These are phyloP conservation scores for Ruditapes philippinarum DNA, from an alignment of 1,140 invertebrate species.

Conservation along the genomic window DNA sequence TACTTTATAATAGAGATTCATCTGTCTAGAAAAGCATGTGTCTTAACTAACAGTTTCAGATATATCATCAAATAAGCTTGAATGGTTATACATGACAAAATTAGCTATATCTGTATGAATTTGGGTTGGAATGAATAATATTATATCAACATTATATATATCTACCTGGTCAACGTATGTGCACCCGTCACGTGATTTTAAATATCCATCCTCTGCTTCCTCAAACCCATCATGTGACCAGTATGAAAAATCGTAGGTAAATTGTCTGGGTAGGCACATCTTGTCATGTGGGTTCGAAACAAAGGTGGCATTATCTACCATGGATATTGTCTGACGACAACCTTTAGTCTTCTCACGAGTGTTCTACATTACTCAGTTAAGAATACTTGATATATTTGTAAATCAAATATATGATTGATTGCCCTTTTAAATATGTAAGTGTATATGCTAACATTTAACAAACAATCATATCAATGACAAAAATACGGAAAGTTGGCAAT, in stretches of 20 bases:
- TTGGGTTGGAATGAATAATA: too few relatives aligned
- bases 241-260: constrained; percentile 89
- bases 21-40: too few relatives aligned
- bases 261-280: constrained; percentile 86
- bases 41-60: too few relatives aligned
- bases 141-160: too few relatives aligned
- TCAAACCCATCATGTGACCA: constrained; percentile 90
- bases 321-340: constrained; percentile 87
- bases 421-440: not conserved
- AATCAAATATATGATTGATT: not conserved
- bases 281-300: constrained; percentile 88
- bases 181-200: constrained; percentile 79
- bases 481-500: too few relatives aligned
- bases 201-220: constrained; percentile 87
- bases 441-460: not conserved
- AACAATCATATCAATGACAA: too few relatives aligned
- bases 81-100: too few relatives aligned
- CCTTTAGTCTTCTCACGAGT: constrained; percentile 88
- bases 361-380: constrained; percentile 87
- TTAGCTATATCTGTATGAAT: too few relatives aligned
- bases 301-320: constrained; percentile 71
- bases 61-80: too few relatives aligned
- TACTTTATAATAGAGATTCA: too few relatives aligned
- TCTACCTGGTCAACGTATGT: constrained; percentile 85
- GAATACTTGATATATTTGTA: constrained; percentile 16